Evolutionary conservation across 1,140 invertebrate species (phyloP).

Genomic region (Meloidogyne floridensis): DNA sequence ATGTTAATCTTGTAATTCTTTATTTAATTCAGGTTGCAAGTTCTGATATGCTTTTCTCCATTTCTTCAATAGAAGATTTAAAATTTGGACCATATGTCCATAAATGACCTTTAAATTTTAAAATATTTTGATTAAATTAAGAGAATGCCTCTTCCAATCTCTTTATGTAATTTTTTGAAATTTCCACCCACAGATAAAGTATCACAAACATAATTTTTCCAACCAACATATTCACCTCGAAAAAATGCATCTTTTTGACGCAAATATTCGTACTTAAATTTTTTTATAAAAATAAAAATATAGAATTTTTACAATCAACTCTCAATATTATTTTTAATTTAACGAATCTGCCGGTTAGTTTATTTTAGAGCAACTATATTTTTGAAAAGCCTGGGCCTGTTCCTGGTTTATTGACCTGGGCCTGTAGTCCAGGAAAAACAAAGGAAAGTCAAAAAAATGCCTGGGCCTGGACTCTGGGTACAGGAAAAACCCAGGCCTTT

Average conservation of each 20-base stretch:
- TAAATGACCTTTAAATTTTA: background rate
- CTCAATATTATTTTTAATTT: too few species aligned
- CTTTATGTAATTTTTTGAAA: slow-evolving; percentile 88
- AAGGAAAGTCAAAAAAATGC: too few species aligned
- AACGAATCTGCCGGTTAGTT: too few species aligned
- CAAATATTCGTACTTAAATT: slow-evolving; percentile 41
- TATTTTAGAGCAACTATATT: too few species aligned
- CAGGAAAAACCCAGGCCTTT: too few species aligned
- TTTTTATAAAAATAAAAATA: background rate
- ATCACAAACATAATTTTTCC: slow-evolving; percentile 97
- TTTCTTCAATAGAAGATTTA: slow-evolving; percentile 4
- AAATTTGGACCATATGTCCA: slow-evolving; percentile 8
- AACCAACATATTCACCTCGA: slow-evolving; percentile 86
- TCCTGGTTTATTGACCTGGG: too few species aligned
- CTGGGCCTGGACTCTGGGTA: too few species aligned
- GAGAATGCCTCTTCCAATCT: slow-evolving; percentile 33
- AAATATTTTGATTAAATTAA: background rate
- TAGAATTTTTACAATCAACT: background rate
- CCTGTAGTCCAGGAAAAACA: too few species aligned
- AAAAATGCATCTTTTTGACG: slow-evolving; percentile 80
- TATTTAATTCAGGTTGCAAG: background rate
- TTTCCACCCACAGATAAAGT: slow-evolving; percentile 94
- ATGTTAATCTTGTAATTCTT: background rate
- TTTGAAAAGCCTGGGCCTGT: too few species aligned
- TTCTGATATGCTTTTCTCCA: background rate